Percentiles rank a stretch among this genome's conserved stretches.
phyloP scores from a whole-genome alignment of 2,113 vertebrate species.

The Indicator maculatus region DNA sequence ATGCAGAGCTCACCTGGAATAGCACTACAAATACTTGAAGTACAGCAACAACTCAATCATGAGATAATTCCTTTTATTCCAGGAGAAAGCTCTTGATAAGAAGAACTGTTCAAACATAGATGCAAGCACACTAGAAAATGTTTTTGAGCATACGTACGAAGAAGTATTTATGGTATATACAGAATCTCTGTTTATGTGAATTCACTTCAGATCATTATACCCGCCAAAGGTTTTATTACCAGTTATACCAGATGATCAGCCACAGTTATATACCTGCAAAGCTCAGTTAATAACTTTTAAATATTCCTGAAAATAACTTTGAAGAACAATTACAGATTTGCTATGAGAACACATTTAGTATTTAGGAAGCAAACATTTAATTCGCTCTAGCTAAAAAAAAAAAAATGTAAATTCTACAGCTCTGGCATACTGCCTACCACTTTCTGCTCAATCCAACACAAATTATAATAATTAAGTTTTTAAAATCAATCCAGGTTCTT shows the following conservation, averaged over 20 bases:
- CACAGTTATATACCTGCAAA: neutral
- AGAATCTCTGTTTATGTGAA: neutral
- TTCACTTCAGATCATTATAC: neutral
- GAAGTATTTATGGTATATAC: neutral
- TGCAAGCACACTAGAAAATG: neutral
- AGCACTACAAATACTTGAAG: neutral
- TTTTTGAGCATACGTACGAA: neutral
- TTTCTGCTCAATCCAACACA: neutral
- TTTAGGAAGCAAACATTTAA: neutral
- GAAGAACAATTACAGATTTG: neutral
- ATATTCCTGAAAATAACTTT: neutral
- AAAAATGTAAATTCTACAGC: neutral
- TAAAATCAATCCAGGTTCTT: neutral
- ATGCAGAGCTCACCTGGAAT: conserved; percentile 12
- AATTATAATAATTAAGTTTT: neutral
- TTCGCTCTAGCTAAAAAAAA: neutral
- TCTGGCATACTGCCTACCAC: neutral
- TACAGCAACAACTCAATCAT: neutral
- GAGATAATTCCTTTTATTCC: neutral
- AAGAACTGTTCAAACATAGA: neutral
- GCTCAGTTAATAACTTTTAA: neutral
- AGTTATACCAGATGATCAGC: neutral
- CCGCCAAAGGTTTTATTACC: neutral
- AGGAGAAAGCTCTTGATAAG: neutral
- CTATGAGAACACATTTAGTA: neutral